phyloP scores from a whole-genome alignment of 1,140 invertebrate species.

The Drosophila orena region DNA sequence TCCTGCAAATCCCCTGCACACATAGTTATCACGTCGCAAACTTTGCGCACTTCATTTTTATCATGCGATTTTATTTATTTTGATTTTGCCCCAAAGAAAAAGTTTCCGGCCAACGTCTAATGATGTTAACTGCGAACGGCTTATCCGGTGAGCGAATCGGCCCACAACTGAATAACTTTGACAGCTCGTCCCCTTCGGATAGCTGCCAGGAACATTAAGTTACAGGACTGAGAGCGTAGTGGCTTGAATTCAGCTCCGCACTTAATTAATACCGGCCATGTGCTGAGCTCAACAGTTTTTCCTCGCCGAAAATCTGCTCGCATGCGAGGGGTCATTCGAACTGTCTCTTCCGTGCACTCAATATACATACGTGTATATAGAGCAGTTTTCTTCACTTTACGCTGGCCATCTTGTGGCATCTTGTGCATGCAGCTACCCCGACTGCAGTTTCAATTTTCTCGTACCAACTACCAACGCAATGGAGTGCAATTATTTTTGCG shows the following conservation, averaged over 20 bases:
- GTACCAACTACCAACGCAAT: slow-evolving; percentile 1
- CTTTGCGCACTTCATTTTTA: slow-evolving; percentile 75
- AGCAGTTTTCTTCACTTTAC: slow-evolving; percentile 13
- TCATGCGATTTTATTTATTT: slow-evolving; percentile 83
- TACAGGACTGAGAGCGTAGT: slow-evolving; percentile 20
- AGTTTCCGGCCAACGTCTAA: slow-evolving; percentile 64
- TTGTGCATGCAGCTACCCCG: slow-evolving; percentile 1
- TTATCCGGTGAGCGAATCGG: slow-evolving; percentile 66
- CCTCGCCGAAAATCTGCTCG: slow-evolving; percentile 2
- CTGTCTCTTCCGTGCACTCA: slow-evolving; percentile 31
- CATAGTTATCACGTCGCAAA: slow-evolving; percentile 78
- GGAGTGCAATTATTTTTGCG: slow-evolving; percentile 75
- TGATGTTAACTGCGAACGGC: slow-evolving; percentile 73
- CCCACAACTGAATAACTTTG: slow-evolving; percentile 69
- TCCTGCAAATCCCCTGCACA: slow-evolving; percentile 37
- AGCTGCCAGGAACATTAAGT: slow-evolving; percentile 35
- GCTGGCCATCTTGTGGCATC: background rate
- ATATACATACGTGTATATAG: slow-evolving; percentile 8
- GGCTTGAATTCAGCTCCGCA: slow-evolving; percentile 28
- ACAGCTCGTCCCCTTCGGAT: slow-evolving; percentile 18
- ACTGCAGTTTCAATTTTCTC: slow-evolving; percentile 57
- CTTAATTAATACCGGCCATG: slow-evolving; percentile 72
- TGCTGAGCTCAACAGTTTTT: slow-evolving; percentile 54
- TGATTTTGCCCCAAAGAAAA: slow-evolving; percentile 67
- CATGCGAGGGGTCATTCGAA: slow-evolving; percentile 1